A percentile compares a stretch with the other conserved stretches of the same genome.
phyloP scores from a whole-genome alignment of 2,797 vertebrate species.

The Heliangelus exortis region DNA sequence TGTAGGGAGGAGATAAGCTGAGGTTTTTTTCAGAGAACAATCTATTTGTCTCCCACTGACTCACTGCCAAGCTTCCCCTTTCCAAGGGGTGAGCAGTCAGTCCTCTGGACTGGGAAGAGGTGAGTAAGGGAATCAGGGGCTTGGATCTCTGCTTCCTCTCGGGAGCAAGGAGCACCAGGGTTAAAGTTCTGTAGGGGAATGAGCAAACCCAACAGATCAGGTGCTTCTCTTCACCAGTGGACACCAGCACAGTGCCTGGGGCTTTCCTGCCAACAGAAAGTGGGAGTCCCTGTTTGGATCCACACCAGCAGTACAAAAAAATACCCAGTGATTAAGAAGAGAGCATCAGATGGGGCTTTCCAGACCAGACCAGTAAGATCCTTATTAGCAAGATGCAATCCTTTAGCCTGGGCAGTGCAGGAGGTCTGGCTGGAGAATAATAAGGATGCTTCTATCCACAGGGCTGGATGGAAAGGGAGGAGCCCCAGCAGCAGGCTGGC shows the following conservation, averaged over 20 bases:
- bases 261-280: not conserved
- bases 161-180: not conserved
- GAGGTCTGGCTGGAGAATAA: not conserved
- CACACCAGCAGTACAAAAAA: not conserved
- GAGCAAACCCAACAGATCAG: not conserved
- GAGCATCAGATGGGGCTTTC: not conserved
- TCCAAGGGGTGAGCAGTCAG: not conserved
- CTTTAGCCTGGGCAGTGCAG: not conserved
- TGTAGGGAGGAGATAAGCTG: not conserved
- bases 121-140: not conserved
- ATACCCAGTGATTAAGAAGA: not conserved
- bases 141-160: not conserved
- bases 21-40: not conserved
- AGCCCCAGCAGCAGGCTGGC: not conserved
- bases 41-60: conserved; percentile 26
- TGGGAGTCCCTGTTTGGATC: not conserved
- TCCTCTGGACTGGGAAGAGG: not conserved
- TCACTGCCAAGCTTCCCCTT: conserved; percentile 61
- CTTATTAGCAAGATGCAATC: not conserved
- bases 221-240: accelerated
- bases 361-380: not conserved
- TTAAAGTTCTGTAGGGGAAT: not conserved
- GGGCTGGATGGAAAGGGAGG: not conserved
- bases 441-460: not conserved
- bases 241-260: not conserved